Evolutionary conservation across 2,113 vertebrate species (phyloP).

Genomic region (Ellobius talpinus): DNA sequence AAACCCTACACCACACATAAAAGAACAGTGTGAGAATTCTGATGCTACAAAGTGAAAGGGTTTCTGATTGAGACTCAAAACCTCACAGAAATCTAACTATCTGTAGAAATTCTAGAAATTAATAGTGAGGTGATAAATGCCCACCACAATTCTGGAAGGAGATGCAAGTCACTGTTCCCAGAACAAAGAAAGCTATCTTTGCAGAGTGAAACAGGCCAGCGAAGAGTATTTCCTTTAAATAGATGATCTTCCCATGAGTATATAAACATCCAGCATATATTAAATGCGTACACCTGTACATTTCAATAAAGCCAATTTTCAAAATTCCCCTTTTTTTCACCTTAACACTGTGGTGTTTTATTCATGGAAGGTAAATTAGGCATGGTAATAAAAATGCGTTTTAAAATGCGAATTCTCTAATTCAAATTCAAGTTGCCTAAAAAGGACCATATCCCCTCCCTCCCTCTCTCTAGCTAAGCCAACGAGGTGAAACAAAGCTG

Average conservation of each 20-base stretch:
- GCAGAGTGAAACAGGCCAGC: background rate
- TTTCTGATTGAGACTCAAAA: background rate
- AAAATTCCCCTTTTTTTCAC: background rate
- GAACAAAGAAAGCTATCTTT: background rate
- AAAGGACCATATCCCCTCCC: background rate
- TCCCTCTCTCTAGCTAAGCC: background rate
- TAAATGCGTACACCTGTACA: background rate
- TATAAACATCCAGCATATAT: background rate
- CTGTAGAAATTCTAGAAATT: background rate
- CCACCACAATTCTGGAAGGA: background rate
- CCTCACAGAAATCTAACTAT: background rate
- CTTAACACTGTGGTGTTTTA: background rate
- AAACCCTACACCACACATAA: background rate
- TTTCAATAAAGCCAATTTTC: background rate
- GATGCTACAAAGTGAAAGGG: background rate
- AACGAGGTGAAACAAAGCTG: background rate
- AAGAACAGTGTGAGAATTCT: constrained; percentile 11
- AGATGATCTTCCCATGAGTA: background rate
- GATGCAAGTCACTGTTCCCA: background rate
- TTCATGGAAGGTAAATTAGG: background rate
- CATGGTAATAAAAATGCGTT: constrained; percentile 5
- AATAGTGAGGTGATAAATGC: background rate
- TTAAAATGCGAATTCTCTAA: background rate
- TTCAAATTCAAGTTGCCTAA: background rate
- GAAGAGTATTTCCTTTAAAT: background rate